Percentiles rank a stretch among this genome's conserved stretches.
phyloP scores from a whole-genome alignment of 1,140 invertebrate genomes.

The Trypoxylus dichotomus region DNA sequence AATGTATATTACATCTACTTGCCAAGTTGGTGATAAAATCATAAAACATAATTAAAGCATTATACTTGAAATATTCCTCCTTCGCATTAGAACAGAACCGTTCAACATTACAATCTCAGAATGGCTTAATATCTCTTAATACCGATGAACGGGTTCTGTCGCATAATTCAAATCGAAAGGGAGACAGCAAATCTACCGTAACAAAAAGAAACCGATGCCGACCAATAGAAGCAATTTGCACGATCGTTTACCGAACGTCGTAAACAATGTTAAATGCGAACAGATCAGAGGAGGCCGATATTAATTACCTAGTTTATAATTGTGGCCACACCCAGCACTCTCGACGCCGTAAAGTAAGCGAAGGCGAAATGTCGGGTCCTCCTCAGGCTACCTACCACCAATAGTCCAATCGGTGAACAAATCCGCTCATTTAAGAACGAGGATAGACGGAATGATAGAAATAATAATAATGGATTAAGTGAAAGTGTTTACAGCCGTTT shows the following conservation, averaged over 20 bases:
- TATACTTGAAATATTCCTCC: not conserved
- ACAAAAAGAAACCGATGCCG: constrained; percentile 12
- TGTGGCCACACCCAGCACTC: constrained; percentile 36
- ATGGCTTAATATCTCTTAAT: not conserved
- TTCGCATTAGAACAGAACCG: not conserved
- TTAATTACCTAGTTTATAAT: constrained; percentile 39
- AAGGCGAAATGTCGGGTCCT: constrained; percentile 13
- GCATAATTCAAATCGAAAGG: constrained; percentile 2
- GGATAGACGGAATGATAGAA: not conserved
- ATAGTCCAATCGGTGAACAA: not conserved
- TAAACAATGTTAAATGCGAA: constrained; percentile 31
- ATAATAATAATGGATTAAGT: not conserved
- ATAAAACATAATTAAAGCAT: not conserved
- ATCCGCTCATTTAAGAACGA: not conserved
- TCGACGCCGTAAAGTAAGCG: constrained; percentile 1
- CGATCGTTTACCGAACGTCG: constrained; percentile 10
- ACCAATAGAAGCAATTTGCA: constrained; percentile 19
- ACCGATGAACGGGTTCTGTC: not conserved
- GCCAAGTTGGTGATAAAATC: not conserved
- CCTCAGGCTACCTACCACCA: constrained; percentile 11
- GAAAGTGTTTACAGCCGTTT: constrained; percentile 2
- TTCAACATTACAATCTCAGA: not conserved
- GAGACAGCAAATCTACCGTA: constrained; percentile 16
- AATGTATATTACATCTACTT: too few relatives aligned
- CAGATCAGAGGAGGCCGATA: constrained; percentile 38